Evolutionary conservation across 2,797 vertebrate species (phyloP).

Genomic region (Poeciliopsis presidionis): DNA sequence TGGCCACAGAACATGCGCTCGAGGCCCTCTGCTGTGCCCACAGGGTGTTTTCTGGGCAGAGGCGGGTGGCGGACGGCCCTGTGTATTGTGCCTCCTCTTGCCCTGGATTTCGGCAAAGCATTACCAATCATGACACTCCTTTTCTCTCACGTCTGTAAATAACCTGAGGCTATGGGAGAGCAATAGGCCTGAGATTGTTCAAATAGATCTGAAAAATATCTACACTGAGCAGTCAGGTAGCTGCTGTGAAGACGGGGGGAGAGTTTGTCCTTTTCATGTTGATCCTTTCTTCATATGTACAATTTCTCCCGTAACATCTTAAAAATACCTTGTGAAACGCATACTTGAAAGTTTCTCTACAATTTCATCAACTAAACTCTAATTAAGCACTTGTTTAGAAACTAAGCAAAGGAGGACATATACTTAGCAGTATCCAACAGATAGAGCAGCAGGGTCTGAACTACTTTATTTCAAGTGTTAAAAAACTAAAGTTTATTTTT

Average conservation of each 20-base stretch:
- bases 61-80: conserved; percentile 73
- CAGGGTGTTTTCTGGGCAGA: conserved; percentile 82
- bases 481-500: background rate
- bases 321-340: background rate
- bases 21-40: conserved; percentile 81
- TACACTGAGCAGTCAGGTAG: conserved; percentile 16
- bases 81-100: conserved; percentile 80
- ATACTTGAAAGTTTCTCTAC: background rate
- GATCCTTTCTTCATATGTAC: background rate
- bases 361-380: background rate
- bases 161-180: conserved; percentile 59
- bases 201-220: conserved; percentile 53
- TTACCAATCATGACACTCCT: conserved; percentile 73
- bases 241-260: conserved; percentile 1
- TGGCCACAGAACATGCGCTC: conserved; percentile 82
- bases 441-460: background rate
- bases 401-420: background rate
- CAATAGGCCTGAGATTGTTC: conserved; percentile 65
- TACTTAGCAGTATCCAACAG: conserved; percentile 4
- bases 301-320: background rate
- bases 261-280: conserved; percentile 2
- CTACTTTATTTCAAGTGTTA: background rate
- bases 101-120: conserved; percentile 79
- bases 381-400: background rate
- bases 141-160: conserved; percentile 75